Evolutionary conservation across 1,140 invertebrate species (phyloP).

Genomic region (Cephus cinctus): DNA sequence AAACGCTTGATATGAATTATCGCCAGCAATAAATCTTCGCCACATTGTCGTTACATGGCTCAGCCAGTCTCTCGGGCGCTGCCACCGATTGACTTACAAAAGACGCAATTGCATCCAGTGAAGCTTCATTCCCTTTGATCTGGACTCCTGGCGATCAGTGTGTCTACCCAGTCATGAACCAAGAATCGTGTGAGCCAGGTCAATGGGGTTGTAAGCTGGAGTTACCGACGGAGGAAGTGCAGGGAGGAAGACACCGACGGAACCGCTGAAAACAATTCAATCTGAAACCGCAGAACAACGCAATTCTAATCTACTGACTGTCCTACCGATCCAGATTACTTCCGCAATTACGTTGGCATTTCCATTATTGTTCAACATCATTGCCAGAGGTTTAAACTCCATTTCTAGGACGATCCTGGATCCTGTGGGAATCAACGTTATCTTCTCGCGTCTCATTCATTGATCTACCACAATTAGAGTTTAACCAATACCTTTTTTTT

Average conservation of each 20-base stretch:
- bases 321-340: slow-evolving; percentile 33
- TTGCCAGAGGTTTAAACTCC: background rate
- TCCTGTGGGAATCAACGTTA: too few species aligned
- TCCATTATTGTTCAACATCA: slow-evolving; percentile 18
- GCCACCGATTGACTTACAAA: slow-evolving; percentile 23
- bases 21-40: slow-evolving; percentile 36
- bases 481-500: slow-evolving; percentile 31
- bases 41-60: slow-evolving; percentile 39
- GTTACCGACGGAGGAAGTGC: background rate
- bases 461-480: too few species aligned
- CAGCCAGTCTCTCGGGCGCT: slow-evolving; percentile 11
- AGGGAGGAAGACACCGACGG: slow-evolving; percentile 7
- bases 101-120: slow-evolving; percentile 16
- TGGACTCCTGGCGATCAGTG: too few species aligned
- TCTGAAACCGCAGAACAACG: slow-evolving; percentile 15
- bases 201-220: background rate
- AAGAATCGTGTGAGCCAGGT: too few species aligned
- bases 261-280: background rate
- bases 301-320: slow-evolving; percentile 26
- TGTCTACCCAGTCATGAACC: too few species aligned
- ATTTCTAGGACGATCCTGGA: too few species aligned
- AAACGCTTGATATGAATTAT: slow-evolving; percentile 44
- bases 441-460: too few species aligned
- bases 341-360: slow-evolving; percentile 31
- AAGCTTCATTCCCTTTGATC: too few species aligned